These are phyloP conservation scores for Lysandra coridon DNA, from an alignment of 2,888 invertebrate species.

Conservation along the genomic window DNA sequence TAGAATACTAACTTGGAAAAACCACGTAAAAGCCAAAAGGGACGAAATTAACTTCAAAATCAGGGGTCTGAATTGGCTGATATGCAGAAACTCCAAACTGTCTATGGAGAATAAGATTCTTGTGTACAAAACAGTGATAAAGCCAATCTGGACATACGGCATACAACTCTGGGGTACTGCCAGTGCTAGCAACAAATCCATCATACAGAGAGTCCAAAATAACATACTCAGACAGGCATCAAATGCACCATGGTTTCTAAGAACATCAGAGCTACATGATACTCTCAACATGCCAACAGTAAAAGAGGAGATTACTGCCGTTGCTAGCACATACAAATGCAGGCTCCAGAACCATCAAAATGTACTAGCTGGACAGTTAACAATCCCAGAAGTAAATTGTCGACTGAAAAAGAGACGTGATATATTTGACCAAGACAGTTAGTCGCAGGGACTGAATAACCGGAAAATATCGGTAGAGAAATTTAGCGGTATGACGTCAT, in stretches of 20 bases:
- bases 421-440: too few species aligned
- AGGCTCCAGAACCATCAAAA: neutral
- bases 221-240: too few species aligned
- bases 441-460: too few species aligned
- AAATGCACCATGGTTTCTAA: neutral
- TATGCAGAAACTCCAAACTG: constrained; percentile 36
- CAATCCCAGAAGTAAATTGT: neutral
- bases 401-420: too few species aligned
- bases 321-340: neutral
- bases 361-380: neutral
- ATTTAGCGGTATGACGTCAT: too few species aligned
- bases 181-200: neutral
- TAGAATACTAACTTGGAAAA: too few species aligned
- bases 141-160: constrained; percentile 15
- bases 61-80: constrained; percentile 36
- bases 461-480: too few species aligned
- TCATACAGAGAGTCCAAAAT: neutral
- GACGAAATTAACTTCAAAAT: constrained; percentile 31
- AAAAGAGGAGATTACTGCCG: too few species aligned
- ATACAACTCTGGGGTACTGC: constrained; percentile 32
- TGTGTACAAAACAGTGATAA: constrained; percentile 34
- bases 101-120: constrained; percentile 36
- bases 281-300: neutral
- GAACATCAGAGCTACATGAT: too few species aligned
- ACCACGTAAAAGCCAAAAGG: too few species aligned